Evolutionary conservation across 1,140 invertebrate species (phyloP).

Genomic region (Brachionus manjavacas): DNA sequence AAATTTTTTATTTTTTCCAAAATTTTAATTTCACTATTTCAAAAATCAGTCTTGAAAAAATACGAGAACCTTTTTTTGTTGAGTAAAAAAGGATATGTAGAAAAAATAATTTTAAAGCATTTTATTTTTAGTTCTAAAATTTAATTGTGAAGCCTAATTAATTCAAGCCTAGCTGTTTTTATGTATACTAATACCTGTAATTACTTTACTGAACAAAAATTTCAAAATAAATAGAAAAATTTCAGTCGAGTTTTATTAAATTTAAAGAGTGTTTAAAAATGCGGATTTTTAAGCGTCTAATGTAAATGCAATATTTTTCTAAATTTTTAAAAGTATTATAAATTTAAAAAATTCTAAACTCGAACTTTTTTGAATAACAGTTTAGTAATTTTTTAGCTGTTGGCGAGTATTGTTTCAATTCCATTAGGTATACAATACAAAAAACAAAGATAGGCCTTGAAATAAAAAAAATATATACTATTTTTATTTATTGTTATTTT

Average conservation of each 20-base stretch:
- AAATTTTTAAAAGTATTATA: no score
- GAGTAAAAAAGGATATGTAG: neutral
- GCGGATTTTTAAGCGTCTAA: neutral
- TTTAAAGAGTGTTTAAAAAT: neutral
- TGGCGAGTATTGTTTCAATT: neutral
- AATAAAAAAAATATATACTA: neutral
- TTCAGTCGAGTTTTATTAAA: neutral
- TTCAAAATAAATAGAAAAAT: neutral
- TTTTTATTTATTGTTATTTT: neutral
- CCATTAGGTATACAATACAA: no score
- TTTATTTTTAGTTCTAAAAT: neutral
- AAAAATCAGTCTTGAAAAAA: neutral
- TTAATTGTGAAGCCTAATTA: neutral
- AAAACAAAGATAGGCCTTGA: neutral
- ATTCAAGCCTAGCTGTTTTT: neutral
- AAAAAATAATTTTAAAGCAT: neutral
- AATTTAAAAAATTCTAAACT: no score
- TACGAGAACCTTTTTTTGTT: neutral
- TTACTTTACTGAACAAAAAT: neutral
- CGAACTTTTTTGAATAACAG: no score
- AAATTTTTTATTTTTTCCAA: neutral
- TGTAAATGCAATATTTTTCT: neutral
- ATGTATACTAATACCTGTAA: neutral
- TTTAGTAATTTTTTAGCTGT: neutral
- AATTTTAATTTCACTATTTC: neutral